A percentile compares a stretch with the other conserved stretches of the same genome.
Conservation (phyloP, 92 coral and sea anemone species). For the Parazoanthus darwini region DNA sequence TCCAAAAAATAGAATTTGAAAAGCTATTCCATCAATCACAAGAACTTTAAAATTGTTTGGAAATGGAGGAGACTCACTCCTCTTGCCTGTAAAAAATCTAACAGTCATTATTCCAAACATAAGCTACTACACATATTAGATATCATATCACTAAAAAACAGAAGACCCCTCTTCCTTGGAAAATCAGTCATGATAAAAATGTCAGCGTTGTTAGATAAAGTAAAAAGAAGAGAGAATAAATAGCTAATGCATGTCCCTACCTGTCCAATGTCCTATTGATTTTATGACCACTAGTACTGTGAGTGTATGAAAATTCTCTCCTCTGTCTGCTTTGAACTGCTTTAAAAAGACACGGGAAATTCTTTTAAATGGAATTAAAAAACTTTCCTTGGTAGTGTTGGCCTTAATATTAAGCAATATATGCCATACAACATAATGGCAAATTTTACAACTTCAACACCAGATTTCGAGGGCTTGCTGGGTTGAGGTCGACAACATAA, state of each 20-base stretch:
- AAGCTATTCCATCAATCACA: constrained; percentile 12
- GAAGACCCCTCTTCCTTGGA: constrained; percentile 20
- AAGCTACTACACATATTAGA: constrained; percentile 9
- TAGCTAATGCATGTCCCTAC: constrained; percentile 12
- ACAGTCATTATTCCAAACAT: constrained; percentile 15
- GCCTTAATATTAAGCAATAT: too few species aligned
- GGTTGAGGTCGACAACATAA: constrained; percentile 13
- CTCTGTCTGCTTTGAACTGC: not conserved
- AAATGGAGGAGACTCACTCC: constrained; percentile 26
- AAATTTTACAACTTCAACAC: too few species aligned
- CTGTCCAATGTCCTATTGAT: constrained; percentile 22
- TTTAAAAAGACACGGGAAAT: not conserved
- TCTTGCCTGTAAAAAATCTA: constrained; percentile 17
- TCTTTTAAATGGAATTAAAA: constrained; percentile 5
- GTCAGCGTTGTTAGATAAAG: constrained; percentile 1
- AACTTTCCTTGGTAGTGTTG: not conserved
- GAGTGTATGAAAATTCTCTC: constrained; percentile 21
- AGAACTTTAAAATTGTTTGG: constrained; percentile 20
- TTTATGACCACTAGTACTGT: constrained; percentile 17
- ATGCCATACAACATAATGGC: too few species aligned
- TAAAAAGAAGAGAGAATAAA: constrained; percentile 11
- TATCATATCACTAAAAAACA: constrained; percentile 11
- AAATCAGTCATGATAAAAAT: constrained; percentile 15
- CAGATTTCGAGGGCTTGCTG: not conserved
- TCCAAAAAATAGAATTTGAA: constrained; percentile 9